A percentile compares a stretch with the other conserved stretches of the same genome.
These are phyloP conservation scores for Hymenopus coronatus DNA, from an alignment of 2,888 invertebrate genomes.

Conservation along the genomic window DNA sequence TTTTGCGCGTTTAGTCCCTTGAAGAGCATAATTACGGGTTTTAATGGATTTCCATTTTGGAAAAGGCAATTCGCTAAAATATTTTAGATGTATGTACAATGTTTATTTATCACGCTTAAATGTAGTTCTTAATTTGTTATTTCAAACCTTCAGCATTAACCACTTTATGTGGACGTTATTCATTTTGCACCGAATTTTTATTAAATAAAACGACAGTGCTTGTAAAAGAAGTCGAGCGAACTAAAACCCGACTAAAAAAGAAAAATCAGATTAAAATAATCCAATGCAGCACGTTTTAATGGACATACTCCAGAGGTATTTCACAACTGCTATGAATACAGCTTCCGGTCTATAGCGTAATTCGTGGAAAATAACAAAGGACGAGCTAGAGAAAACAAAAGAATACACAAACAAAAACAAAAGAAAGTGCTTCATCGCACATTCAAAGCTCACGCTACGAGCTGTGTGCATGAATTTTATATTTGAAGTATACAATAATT, in stretches of 20 bases:
- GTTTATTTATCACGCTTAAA: no score
- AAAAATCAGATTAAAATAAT: no score
- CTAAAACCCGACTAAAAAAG: background rate
- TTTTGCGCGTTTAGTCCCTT: no score
- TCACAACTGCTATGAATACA: background rate
- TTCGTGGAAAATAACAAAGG: background rate
- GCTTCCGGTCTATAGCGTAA: background rate
- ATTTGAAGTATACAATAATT: background rate
- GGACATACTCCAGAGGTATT: no score
- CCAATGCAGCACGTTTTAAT: no score
- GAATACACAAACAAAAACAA: background rate
- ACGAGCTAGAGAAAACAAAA: background rate
- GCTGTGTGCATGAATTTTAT: background rate
- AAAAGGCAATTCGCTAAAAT: no score
- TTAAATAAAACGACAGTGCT: background rate
- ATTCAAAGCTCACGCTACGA: background rate
- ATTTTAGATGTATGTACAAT: no score
- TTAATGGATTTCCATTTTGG: no score
- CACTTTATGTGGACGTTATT: background rate
- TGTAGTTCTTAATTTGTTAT: background rate
- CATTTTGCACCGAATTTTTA: background rate
- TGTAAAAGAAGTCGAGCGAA: background rate
- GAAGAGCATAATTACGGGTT: no score
- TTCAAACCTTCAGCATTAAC: background rate
- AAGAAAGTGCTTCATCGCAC: background rate